Evolutionary conservation across 2,113 vertebrate genomes (phyloP).

Genomic region (Anoura caudifer): DNA sequence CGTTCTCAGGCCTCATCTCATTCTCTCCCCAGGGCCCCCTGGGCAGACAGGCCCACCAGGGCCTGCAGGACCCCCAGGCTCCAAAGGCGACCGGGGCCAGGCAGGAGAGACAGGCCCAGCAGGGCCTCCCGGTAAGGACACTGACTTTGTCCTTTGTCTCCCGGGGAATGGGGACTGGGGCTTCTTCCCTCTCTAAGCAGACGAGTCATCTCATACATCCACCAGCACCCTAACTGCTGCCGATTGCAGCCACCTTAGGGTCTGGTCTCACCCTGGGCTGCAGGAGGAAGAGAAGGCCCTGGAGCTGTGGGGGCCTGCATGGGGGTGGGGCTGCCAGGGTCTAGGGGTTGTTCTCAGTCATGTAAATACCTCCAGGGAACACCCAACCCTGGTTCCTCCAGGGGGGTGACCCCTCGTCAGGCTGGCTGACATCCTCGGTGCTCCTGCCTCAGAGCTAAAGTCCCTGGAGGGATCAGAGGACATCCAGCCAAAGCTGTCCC

Average conservation of each 20-base stretch:
- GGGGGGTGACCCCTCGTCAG: neutral
- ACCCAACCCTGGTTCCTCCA: neutral
- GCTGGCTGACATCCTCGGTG: neutral
- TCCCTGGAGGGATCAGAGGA: neutral
- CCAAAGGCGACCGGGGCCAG: conserved; percentile 84
- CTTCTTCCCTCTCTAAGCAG: neutral
- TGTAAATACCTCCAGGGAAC: neutral
- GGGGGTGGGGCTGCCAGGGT: neutral
- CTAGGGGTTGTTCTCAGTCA: neutral
- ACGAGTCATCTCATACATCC: rapidly evolving
- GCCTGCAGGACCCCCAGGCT: conserved; percentile 79
- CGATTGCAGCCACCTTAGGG: neutral
- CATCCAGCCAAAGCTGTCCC: neutral
- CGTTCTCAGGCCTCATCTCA: neutral
- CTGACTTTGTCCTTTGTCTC: neutral
- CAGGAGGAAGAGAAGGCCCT: neutral
- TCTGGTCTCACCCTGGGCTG: neutral
- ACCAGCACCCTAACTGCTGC: neutral
- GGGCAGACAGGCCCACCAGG: conserved; percentile 82
- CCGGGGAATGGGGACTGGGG: neutral
- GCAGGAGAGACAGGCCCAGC: conserved; percentile 81
- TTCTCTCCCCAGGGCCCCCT: conserved; percentile 75
- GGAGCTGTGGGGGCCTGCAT: neutral
- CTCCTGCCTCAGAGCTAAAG: neutral
- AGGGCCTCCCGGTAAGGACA: conserved; percentile 85